Evolutionary conservation across 2,888 invertebrate species (phyloP), one percentile per base, ranked within the genome.

Genomic region (Melitaea athalia): DNA sequence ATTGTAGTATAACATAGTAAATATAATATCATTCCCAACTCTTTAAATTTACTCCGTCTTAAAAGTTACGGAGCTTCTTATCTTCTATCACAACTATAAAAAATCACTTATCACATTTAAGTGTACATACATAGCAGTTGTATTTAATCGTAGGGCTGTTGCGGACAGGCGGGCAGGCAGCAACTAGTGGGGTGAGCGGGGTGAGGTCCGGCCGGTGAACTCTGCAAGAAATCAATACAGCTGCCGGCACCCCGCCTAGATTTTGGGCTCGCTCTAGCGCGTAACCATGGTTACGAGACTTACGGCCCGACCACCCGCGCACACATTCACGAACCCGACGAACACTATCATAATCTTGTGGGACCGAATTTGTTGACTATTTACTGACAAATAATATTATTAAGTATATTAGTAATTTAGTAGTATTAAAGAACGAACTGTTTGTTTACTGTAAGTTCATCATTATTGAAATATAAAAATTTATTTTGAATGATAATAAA

Each of bases 151-250:
- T 63, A 64, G 68, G 71, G 70, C 53, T 68, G 57, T 64, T 43
- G 57, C 43, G 47, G 6, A 15, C 33, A 52, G 71, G 59, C 61
- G 61, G 61, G 42, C 45, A 63, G 64, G 53, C 61, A 64, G 62
- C 53, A 55, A 67, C 74, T 53, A 73, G 74, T 71, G 78, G 75
- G 78, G 72, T 68, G 77, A 76, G 80, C 75, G 75, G 81, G 76
- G 79, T 80, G 74, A n/a, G n/a, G 76, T 79, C 76, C 86, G 89
- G 91, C 83, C 90, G 91, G 83, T 89, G 90, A 91, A 91, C 92
- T 82, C 84, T 78, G 82, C 80, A 88, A 92, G 88, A 93, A 92
- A 93, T 92, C 93, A 92, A 94, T 94, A 93, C 91, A 93, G 92
- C 94, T 93, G 92, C 93, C 88, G 90, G 91, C 89, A 82, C 87